Evolutionary conservation across 2,113 vertebrate genomes (phyloP).

Genomic region (Stictonetta naevosa): DNA sequence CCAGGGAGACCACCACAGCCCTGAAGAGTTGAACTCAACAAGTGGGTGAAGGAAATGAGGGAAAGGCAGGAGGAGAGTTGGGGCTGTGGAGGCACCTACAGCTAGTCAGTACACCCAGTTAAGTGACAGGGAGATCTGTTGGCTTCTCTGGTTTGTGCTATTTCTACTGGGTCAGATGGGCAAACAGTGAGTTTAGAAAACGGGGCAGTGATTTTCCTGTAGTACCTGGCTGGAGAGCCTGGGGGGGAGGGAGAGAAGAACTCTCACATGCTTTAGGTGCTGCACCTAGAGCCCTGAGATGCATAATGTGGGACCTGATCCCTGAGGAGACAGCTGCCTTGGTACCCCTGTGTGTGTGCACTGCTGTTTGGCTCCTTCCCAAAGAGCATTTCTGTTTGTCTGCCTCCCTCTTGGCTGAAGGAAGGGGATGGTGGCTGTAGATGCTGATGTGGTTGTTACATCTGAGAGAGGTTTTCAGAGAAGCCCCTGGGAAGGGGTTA

Average conservation of each 20-base stretch:
- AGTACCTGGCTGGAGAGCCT: not conserved
- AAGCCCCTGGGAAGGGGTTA: conserved; percentile 6
- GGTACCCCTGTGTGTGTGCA: not conserved
- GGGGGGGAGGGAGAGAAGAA: not conserved
- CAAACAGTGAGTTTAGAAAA: not conserved
- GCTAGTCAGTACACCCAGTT: not conserved
- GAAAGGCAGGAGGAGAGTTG: not conserved
- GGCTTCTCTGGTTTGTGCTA: not conserved
- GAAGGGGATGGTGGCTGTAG: not conserved
- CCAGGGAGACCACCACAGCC: rapidly evolving
- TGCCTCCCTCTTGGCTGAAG: not conserved
- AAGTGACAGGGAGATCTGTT: not conserved
- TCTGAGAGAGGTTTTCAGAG: conserved; percentile 2
- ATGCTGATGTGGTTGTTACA: not conserved
- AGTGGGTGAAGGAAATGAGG: not conserved
- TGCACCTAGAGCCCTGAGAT: not conserved
- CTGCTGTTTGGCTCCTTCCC: not conserved
- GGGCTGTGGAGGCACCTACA: not conserved
- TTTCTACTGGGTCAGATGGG: not conserved
- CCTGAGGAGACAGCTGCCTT: not conserved
- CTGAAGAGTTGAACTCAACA: not conserved
- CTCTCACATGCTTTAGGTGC: not conserved
- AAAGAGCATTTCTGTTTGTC: not conserved
- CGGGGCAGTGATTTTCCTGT: not conserved
- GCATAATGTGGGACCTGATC: not conserved